phyloP scores from a whole-genome alignment of 2,797 vertebrate species.

The Orientallactaga sibirica region DNA sequence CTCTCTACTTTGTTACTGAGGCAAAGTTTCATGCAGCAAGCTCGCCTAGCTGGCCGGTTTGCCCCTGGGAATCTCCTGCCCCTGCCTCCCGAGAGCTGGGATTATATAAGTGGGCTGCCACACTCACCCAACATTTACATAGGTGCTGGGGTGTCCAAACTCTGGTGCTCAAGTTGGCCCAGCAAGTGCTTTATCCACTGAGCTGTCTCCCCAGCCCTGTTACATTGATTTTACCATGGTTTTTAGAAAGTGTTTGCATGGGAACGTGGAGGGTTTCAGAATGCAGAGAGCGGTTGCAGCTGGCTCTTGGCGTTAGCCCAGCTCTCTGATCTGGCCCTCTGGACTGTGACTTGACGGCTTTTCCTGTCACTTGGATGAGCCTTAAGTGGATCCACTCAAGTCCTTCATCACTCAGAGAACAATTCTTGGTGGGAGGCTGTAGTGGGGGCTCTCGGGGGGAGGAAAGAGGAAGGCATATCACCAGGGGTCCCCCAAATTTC shows the following conservation, averaged over 20 bases:
- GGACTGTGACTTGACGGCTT: not conserved
- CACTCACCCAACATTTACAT: too few relatives aligned
- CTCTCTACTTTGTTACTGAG: too few relatives aligned
- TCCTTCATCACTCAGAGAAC: accelerated
- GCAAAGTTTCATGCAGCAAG: too few relatives aligned
- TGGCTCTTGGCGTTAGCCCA: not conserved
- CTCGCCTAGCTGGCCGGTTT: too few relatives aligned
- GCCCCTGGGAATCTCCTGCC: too few relatives aligned
- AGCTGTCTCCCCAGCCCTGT: not conserved
- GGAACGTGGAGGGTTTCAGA: not conserved
- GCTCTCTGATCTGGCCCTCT: not conserved
- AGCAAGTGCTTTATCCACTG: too few relatives aligned
- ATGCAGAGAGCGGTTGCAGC: too few relatives aligned
- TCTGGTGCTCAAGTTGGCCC: too few relatives aligned
- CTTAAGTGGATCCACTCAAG: not conserved
- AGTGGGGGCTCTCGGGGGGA: not conserved
- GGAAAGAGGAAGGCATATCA: not conserved
- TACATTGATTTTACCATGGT: not conserved
- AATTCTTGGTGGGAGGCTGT: not conserved
- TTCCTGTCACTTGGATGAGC: not conserved
- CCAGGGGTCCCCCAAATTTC: not conserved
- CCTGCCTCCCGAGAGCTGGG: too few relatives aligned
- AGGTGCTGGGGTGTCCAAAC: too few relatives aligned
- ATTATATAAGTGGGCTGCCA: too few relatives aligned
- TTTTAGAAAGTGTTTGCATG: too few relatives aligned